Evolutionary conservation across 2,797 vertebrate species (phyloP).

Genomic region (Orientallactaga sibirica): DNA sequence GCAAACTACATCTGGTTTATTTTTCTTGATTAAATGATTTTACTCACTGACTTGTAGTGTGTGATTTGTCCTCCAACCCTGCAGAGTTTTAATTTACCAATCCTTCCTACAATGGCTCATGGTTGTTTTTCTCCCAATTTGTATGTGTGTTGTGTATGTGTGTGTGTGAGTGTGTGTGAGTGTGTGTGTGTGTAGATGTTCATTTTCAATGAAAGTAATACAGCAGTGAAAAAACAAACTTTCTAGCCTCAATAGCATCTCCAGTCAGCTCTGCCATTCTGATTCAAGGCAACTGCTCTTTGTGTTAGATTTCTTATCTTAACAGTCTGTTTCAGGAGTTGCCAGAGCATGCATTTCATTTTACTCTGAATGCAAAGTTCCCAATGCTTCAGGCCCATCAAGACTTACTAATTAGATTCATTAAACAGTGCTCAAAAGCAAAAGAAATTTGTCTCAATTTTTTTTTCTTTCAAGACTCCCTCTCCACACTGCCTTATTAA

Average conservation of each 20-base stretch:
- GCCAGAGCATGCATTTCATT: slow-evolving; percentile 75
- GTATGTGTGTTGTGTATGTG: background rate
- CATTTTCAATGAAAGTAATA: slow-evolving; percentile 70
- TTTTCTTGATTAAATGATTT: slow-evolving; percentile 52
- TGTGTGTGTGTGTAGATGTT: background rate
- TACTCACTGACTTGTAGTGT: background rate
- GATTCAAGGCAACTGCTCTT: slow-evolving; percentile 81
- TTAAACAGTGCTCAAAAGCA: slow-evolving; percentile 70
- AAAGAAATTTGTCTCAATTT: slow-evolving; percentile 64
- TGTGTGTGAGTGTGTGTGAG: background rate
- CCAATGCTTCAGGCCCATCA: slow-evolving; percentile 68
- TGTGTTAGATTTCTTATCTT: slow-evolving; percentile 76
- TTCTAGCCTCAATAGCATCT: slow-evolving; percentile 80
- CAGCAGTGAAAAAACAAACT: slow-evolving; percentile 68
- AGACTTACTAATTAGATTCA: slow-evolving; percentile 83
- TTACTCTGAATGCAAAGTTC: slow-evolving; percentile 79
- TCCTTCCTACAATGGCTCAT: background rate
- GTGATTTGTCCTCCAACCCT: background rate
- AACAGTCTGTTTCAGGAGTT: slow-evolving; percentile 72
- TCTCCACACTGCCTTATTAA: slow-evolving; percentile 54
- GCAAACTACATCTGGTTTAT: background rate
- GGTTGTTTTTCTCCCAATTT: slow-evolving; percentile 58
- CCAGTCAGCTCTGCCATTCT: slow-evolving; percentile 67
- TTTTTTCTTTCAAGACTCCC: background rate
- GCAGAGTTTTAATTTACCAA: background rate